A percentile compares a stretch with the other conserved stretches of the same genome.
phyloP scores from a whole-genome alignment of 2,888 invertebrate species.

The Amphipoea oculea region DNA sequence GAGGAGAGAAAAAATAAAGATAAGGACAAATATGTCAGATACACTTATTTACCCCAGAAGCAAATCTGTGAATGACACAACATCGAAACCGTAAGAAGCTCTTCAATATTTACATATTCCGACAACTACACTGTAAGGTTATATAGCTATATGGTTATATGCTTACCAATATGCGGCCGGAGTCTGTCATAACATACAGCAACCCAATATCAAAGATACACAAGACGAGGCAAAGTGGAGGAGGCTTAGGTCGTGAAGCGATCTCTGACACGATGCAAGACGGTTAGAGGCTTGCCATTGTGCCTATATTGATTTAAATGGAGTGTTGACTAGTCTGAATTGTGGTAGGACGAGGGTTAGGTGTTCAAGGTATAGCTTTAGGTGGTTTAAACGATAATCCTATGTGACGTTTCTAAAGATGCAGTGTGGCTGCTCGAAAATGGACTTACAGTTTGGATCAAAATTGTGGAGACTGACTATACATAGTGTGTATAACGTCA shows the following conservation, averaged over 20 bases:
- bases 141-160: constrained; percentile 39
- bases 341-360: not conserved
- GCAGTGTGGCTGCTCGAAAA: not conserved
- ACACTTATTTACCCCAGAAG: constrained; percentile 23
- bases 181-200: constrained; percentile 67
- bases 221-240: constrained; percentile 48
- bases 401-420: not conserved
- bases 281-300: constrained; percentile 23
- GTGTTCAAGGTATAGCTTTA: not conserved
- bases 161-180: constrained; percentile 56
- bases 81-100: constrained; percentile 48
- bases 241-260: constrained; percentile 55
- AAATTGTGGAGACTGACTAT: not conserved
- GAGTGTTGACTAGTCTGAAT: constrained; percentile 18
- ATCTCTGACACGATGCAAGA: constrained; percentile 37
- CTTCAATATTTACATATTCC: constrained; percentile 60
- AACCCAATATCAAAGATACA: constrained; percentile 68
- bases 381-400: not conserved
- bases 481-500: not conserved
- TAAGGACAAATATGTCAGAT: constrained; percentile 23
- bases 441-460: not conserved
- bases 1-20: too few species aligned
- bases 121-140: constrained; percentile 26
- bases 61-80: constrained; percentile 44
- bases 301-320: constrained; percentile 42